A percentile compares a stretch with the other conserved stretches of the same genome.
These are phyloP conservation scores for Drosophila ficusphila DNA, from an alignment of 1,140 invertebrate genomes.

Conservation along the genomic window DNA sequence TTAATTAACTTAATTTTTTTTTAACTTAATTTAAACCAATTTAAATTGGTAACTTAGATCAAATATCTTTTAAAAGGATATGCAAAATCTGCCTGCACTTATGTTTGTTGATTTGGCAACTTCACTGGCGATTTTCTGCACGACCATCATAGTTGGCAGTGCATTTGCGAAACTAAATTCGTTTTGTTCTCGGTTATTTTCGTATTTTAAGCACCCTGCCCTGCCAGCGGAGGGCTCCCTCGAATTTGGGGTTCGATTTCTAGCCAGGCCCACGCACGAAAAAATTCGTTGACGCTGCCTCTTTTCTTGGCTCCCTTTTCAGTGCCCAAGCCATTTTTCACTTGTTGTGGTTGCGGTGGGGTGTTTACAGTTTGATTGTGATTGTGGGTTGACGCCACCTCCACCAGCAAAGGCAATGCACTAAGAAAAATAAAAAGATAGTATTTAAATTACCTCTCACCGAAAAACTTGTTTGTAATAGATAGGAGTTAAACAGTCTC, in stretches of 20 bases:
- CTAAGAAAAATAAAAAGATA: neutral
- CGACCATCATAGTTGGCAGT: constrained; percentile 20
- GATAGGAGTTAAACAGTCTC: too few relatives aligned
- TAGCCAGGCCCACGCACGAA: constrained; percentile 24
- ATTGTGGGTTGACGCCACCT: constrained; percentile 33
- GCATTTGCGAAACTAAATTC: constrained; percentile 10
- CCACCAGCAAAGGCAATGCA: neutral
- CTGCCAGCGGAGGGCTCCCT: neutral
- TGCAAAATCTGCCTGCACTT: neutral
- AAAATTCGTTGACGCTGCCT: constrained; percentile 19
- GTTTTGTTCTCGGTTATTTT: constrained; percentile 10
- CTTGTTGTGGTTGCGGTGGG: constrained; percentile 60
- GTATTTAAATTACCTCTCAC: too few relatives aligned
- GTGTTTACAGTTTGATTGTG: constrained; percentile 63
- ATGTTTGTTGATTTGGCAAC: constrained; percentile 1
- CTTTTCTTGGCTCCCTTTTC: constrained; percentile 1
- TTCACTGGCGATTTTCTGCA: constrained; percentile 19
- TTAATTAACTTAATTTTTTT: too few relatives aligned
- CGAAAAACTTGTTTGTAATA: too few relatives aligned
- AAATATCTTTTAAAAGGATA: neutral
- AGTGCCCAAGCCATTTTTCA: constrained; percentile 8
- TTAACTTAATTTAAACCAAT: neutral
- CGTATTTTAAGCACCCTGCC: constrained; percentile 1
- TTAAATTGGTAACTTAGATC: neutral
- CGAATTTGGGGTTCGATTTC: constrained; percentile 24